phyloP scores from a whole-genome alignment of 1,140 invertebrate species.

The Drosophila subpulchrella region DNA sequence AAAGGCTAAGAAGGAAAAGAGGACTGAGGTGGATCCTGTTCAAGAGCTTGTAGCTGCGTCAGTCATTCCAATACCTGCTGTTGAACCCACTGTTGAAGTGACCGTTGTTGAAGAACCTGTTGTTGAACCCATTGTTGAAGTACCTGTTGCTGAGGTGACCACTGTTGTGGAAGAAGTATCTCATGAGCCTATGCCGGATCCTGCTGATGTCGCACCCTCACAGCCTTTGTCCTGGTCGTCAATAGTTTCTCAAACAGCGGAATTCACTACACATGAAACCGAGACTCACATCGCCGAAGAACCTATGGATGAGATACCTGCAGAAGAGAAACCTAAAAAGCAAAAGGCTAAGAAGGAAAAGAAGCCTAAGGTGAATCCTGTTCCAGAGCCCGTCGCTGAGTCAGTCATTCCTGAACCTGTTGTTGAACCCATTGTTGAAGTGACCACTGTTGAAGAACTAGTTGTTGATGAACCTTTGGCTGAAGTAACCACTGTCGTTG shows the following conservation, averaged over 20 bases:
- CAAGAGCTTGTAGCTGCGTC: no score
- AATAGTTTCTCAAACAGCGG: background rate
- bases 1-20: no score
- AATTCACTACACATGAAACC: background rate
- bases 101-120: background rate
- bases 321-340: constrained; percentile 1
- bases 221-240: background rate
- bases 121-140: background rate
- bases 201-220: background rate
- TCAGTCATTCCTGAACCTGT: background rate
- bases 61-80: no score
- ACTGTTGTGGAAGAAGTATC: background rate
- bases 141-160: background rate
- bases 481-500: background rate
- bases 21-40: no score
- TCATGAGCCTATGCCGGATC: background rate
- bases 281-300: background rate
- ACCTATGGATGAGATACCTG: background rate
- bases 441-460: background rate
- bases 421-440: background rate
- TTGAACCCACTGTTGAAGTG: no score
- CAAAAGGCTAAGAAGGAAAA: background rate
- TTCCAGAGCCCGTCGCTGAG: background rate
- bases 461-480: background rate
- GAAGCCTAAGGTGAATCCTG: background rate